A percentile compares a stretch with the other conserved stretches of the same genome.
Conservation (phyloP, 2,113 vertebrate genomes). For the Antigone vipio region DNA sequence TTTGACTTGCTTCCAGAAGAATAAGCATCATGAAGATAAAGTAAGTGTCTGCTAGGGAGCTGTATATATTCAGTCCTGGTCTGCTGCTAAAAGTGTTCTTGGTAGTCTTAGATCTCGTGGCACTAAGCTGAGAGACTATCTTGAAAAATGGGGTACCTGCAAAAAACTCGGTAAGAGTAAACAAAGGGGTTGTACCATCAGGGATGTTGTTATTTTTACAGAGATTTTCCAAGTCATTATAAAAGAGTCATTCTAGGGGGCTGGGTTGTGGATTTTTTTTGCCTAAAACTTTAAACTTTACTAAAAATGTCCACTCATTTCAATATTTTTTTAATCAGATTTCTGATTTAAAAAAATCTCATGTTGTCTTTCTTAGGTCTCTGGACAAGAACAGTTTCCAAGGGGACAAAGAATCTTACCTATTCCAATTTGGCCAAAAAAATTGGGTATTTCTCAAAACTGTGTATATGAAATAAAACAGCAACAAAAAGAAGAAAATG, state of each 20-base stretch:
- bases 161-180: not conserved
- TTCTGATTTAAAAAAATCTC: not conserved
- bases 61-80: not conserved
- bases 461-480: constrained; percentile 85
- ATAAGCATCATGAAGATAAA: not conserved
- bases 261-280: not conserved
- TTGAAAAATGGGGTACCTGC: not conserved
- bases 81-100: not conserved
- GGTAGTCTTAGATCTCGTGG: not conserved
- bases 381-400: constrained; percentile 87
- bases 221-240: not conserved
- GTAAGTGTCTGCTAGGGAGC: not conserved
- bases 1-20: not conserved
- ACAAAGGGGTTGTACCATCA: not conserved
- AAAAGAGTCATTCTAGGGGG: not conserved
- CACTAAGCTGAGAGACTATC: no score
- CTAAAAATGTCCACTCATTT: not conserved
- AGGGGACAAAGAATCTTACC: constrained; percentile 84
- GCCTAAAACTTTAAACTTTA: not conserved
- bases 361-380: constrained; percentile 79
- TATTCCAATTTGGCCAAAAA: constrained; percentile 89
- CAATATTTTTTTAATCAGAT: not conserved
- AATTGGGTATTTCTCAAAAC: constrained; percentile 85
- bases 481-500: constrained; percentile 56
- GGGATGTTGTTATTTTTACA: not conserved